Conservation (phyloP, 2,797 vertebrate species). For the Nothura maculosa region DNA sequence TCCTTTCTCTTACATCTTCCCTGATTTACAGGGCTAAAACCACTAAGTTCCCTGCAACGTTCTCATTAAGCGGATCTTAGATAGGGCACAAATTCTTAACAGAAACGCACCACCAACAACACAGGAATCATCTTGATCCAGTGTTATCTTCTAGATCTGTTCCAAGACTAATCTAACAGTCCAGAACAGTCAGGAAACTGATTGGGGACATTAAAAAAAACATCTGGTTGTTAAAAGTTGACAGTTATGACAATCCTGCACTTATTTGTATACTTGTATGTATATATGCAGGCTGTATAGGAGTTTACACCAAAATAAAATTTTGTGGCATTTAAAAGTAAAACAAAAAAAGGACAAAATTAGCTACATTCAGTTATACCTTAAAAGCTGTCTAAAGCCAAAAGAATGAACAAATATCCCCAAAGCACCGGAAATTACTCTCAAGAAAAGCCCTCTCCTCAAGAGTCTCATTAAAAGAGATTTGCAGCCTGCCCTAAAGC, state of each 20-base stretch:
- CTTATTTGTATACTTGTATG: neutral
- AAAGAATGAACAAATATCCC: neutral
- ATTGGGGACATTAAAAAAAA: neutral
- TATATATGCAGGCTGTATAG: neutral
- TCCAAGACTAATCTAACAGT: neutral
- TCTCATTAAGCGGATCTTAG: neutral
- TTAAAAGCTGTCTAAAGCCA: neutral
- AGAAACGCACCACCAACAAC: neutral
- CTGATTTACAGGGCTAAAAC: neutral
- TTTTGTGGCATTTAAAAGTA: neutral
- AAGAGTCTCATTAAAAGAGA: neutral
- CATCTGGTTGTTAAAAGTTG: rapidly evolving
- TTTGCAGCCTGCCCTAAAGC: neutral
- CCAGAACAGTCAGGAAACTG: neutral
- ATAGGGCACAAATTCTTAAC: neutral
- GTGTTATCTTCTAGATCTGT: neutral
- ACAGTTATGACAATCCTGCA: neutral
- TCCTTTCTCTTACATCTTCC: neutral
- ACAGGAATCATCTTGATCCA: neutral
- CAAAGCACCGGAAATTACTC: neutral
- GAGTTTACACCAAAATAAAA: neutral
- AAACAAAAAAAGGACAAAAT: neutral
- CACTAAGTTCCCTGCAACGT: neutral
- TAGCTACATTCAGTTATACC: neutral
- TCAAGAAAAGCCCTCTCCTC: neutral